Base-by-base conservation (phyloP, 2,888 invertebrate species). In the Perdita meconis region DNA sequence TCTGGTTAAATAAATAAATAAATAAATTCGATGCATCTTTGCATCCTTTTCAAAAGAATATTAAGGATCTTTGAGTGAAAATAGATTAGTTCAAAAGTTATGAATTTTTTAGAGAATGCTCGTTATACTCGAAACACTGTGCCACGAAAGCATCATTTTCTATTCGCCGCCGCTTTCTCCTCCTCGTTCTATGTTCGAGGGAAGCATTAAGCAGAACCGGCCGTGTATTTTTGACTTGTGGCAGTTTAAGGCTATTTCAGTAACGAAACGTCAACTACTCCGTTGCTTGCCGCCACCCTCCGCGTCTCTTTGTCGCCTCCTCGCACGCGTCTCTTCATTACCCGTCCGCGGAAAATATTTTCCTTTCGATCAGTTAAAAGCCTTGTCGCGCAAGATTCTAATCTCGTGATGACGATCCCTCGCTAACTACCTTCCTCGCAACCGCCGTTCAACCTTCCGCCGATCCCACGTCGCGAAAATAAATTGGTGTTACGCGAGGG, bases 161-260 rank as follows among this genome's bases (percentile, higher is more conserved):
- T 44, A 51, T 38, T 30, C 22, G 38, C n/a, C 44, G n/a, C 4
- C 10, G 53, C 64, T 55, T 47, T 74, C 74, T 47, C 55, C 57
- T 13, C 19, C 13, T 50, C 55, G 36, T 42, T 67, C 59, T 55
- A 19, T 26, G 51, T 47, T 68, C 61, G 55, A 34, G 60, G 13
- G 47, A 19, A 10, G 47, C 57, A 57, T 77, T 74, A 80, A 72
- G 47, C 67, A 78, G 65, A 69, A 82, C 66, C 63, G 38, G 66
- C 50, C 57, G 50, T 56, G 77, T 87, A 87, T 87, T 87, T 87
- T 86, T 81, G 86, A 87, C 87, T 83, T 81, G 83, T 80, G 73
- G 80, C 68, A 73, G 76, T 86, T 86, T 82, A 82, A 83, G 71
- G 84, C 87, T 88, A 88, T 88, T 88, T 83, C 76, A 71, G 79